Base-by-base conservation (phyloP, 2,113 vertebrate genomes). In the Donacobius atricapilla region DNA sequence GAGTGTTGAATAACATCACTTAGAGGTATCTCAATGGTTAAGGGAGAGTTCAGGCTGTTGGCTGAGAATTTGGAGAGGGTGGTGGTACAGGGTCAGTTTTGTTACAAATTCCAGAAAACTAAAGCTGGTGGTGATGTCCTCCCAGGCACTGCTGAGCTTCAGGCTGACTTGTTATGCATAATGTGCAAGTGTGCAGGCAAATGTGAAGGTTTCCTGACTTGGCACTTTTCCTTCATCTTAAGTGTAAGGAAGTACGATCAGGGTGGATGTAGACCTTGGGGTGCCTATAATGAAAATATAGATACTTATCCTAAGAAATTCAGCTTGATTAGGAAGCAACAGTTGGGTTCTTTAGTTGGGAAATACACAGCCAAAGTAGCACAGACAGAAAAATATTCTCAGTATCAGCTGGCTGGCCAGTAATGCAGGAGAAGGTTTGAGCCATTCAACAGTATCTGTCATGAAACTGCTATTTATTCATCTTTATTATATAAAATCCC, bases 401-500 rank as follows among this genome's bases (percentile, higher is more conserved):
- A 68, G 58, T 89, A 75, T 94, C 65, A 5, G 1, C 42, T 77
- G 66, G 44, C 13, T 83, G 33, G 73, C 65, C 73, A 68, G n/a
- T 47, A 65, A 71, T 13, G 20, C 81, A 90, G 63, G 69, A 57
- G 77, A 81, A 93, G 82, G 53, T 94, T 93, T 58, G 69, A 93
- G 61, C 77, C 70, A 48, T 95, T 95, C 84, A 75, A 45, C 61
- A 80, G 28, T 56, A 42, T 96, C 63, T 96, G 80, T 93, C 87
- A 64, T 89, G 58, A 87, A 96, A 60, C 80, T 95, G 81, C 68
- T 78, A 35, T 90, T 95, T 96, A 93, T 95, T 93, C 48, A 53
- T 93, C 90, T 96, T 94, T 92, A 85, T 88, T 92, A 70, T 88
- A 53, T 76, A 37, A 92, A 86, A 42, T 87, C 94, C 78, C 95